Evolutionary conservation across 2,797 vertebrate genomes (phyloP), one percentile per base, ranked within the genome.

Genomic region (Melanotaenia nigrans): DNA sequence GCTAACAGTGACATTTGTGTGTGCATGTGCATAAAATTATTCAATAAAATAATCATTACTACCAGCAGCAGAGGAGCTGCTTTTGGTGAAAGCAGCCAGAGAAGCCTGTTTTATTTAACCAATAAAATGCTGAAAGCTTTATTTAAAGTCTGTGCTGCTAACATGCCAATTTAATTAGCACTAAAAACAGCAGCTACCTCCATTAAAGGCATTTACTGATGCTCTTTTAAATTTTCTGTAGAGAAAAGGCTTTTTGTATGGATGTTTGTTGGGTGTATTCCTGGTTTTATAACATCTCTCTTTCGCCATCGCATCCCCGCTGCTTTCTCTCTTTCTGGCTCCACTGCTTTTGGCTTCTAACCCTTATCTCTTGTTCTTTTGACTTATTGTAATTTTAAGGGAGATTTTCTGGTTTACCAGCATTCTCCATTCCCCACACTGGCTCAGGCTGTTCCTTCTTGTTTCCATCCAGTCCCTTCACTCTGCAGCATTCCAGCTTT

Each of bases 381-480:
- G 59, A 58, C 35, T 75, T 75, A 68, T 79, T 74, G 59, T 78
- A 62, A 85, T 78, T 84, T 58, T 71, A 79, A 77, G 61, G 81
- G 82, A 83, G 81, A 71, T 84, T 88, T 90, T 86, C 62, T 61
- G 81, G 84, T 90, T 86, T 86, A 79, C 83, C 61, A 81, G 61
- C 55, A 24, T 85, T 79, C 77, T 70, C 73, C 55, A 42, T 60
- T 85, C 68, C 75, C 68, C 67, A 71, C 79, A 57, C 61, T 36
- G 63, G 61, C 65, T 78, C 65, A 67, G 73, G 32, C 79, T 67
- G 71, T 73, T 78, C 64, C 38, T 71, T 83, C 75, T 91, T 89
- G 72, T 89, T 82, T 20, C 69, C 77, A 87, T 71, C 38, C 80
- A 71, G 63, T 77, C 73, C 65, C 78, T 73, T 75, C 78, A 40